Base-by-base conservation (phyloP, 2,113 vertebrate genomes). In the Mustelus asterias region DNA sequence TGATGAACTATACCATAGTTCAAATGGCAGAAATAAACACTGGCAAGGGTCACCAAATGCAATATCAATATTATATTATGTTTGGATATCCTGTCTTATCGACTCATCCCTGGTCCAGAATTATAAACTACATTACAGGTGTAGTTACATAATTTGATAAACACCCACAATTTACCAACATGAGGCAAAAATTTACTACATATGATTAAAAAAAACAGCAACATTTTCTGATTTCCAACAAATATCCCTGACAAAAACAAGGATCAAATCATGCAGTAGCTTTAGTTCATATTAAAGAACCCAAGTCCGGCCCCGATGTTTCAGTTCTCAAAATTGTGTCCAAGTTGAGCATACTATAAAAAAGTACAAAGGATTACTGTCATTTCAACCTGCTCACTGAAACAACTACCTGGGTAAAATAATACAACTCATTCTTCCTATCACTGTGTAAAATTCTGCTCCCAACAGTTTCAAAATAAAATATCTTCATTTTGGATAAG, bases 401-500 rank as follows among this genome's bases (percentile, higher is more conserved):
- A 95, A 76, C 94, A 95, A 76, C 29, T 72, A 95, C 11, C 69
- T 7, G 41, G 37, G 26, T 76, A 97, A 97, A 98, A 98, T 97
- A 98, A 97, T 97, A 96, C 96, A 97, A 97, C 97, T 97, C 97
- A 97, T 97, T 98, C 97, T 97, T 98, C 98, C 97, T 97, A 97
- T 96, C 97, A 97, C 97, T 96, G 96, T 97, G 96, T 97, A 96
- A 96, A 96, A 96, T 96, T 97, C 97, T 48, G 96, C 26, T 83
- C 97, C 54, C 26, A 96, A 97, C 96, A 96, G 96, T 96, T 97
- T 98, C 97, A 98, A 97, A 99, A 99, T 97, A 99, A 98, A 98
- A 98, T 98, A 96, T 99, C 99, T 97, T 99, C 99, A 3, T 99
- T 99, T 97, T 99, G 99, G 97, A 99, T 99, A 96, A 99, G 99